Base-by-base conservation (phyloP, 53 echinoderm and acorn worm species). In the Echinarachnius parma region DNA sequence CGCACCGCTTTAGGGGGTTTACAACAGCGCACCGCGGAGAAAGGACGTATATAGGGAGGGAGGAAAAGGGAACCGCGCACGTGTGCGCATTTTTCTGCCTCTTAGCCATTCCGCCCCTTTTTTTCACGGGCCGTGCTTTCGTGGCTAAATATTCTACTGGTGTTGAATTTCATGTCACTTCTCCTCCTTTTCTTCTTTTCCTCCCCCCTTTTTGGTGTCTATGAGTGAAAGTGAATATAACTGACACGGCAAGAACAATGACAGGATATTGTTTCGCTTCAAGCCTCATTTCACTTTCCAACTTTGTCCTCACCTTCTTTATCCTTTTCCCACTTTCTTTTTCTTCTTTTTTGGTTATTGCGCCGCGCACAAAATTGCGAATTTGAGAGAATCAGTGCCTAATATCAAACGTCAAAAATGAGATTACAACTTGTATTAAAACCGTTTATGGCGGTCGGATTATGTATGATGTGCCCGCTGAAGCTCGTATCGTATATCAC, bases 211-310 rank as follows among this genome's bases (percentile, higher is more conserved):
- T 49, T 18, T 15, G 4, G 50, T 45, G 21, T 21, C 34, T 31
- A 50, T 5, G 53, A 7, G 21, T n/a, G 46, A n/a, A 7, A n/a
- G 46, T 14, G 66, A 28, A 29, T 32, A 39, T 39, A 32, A 49
- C 50, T 68, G 68, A 68, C 53, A 68, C 49, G 68, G 31, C 49
- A 68, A 68, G 50, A 21, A 49, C 22, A 68, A 68, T 68, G 53
- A 47, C 50, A 4, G 52, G 68, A 68, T 68, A 68, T 68, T 68
- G 68, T 68, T 68, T 68, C 52, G 18, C 68, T 50, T 49, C 22
- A 20, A 68, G 68, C 9, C 34, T 33, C 68, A 52, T 68, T 52
- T 42, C n/a, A n/a, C n/a, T n/a, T n/a, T n/a, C n/a, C n/a, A n/a
- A n/a, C n/a, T n/a, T n/a, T n/a, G n/a, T n/a, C n/a, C n/a, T n/a